A percentile compares a stretch with the other conserved stretches of the same genome.
Conservation (phyloP, 2,113 vertebrate species). For the Sinocyclocheilus anshuiensis region DNA sequence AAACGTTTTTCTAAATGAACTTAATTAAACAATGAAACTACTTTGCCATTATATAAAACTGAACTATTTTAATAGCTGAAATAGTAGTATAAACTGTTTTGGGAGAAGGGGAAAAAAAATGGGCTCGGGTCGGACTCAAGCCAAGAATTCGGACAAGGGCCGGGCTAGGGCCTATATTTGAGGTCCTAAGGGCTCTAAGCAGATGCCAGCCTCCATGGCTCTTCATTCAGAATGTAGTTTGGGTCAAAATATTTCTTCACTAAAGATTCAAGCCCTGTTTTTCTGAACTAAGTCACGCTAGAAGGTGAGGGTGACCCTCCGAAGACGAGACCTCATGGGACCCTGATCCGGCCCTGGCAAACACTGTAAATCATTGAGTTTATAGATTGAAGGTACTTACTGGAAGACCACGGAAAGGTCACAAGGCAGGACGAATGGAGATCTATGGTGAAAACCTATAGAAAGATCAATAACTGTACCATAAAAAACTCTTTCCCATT, state of each 20-base stretch:
- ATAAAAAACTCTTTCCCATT: neutral
- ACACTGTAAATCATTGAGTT: neutral
- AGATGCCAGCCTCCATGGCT: neutral
- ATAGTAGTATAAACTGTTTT: too few relatives aligned
- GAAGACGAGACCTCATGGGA: neutral
- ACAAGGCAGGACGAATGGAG: neutral
- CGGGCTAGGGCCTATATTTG: too few relatives aligned
- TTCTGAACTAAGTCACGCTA: neutral
- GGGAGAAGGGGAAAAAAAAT: neutral
- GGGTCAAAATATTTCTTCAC: neutral
- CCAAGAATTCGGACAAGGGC: too few relatives aligned
- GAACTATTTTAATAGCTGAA: too few relatives aligned
- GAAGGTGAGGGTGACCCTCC: neutral
- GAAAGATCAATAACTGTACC: neutral
- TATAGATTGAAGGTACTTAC: slow-evolving; percentile 14
- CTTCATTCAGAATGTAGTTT: neutral
- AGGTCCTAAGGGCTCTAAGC: too few relatives aligned
- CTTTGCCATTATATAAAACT: too few relatives aligned
- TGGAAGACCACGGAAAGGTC: slow-evolving; percentile 2
- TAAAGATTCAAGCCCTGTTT: neutral
- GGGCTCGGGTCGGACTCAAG: too few relatives aligned
- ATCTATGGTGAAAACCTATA: neutral
- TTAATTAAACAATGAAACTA: too few relatives aligned
- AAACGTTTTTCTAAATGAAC: too few relatives aligned
- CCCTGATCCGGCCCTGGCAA: too few relatives aligned